A percentile compares a stretch with the other conserved stretches of the same genome.
phyloP scores from a whole-genome alignment of 2,113 vertebrate species.

The Myocastor coypus region DNA sequence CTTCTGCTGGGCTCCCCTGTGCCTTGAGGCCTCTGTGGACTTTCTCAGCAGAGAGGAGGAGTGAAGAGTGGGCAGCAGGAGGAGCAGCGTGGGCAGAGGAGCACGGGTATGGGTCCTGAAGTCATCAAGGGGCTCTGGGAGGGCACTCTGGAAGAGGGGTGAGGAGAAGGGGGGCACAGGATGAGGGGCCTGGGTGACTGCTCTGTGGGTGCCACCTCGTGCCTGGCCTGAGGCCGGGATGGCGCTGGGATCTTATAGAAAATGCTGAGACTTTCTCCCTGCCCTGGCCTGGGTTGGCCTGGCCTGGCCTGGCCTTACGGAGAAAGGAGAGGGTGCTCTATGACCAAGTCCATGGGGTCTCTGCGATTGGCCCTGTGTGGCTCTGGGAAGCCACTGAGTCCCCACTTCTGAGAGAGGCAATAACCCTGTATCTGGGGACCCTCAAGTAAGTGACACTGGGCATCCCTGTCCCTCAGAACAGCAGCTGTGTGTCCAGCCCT shows the following conservation, averaged over 20 bases:
- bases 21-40: too few species aligned
- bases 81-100: background rate
- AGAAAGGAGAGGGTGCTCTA: background rate
- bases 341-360: background rate
- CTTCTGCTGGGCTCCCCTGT: background rate
- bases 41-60: background rate
- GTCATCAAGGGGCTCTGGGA: background rate
- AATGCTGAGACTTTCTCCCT: background rate
- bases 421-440: rapidly evolving
- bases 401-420: background rate
- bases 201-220: background rate
- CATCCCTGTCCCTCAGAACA: background rate
- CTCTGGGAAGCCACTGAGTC: background rate
- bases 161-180: background rate
- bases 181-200: background rate
- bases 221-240: background rate
- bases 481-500: background rate
- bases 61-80: background rate
- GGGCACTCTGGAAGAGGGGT: background rate
- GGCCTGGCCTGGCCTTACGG: background rate
- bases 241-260: background rate
- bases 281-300: background rate
- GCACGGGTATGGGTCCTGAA: background rate
- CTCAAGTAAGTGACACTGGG: background rate
- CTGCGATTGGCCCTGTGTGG: background rate